These are phyloP conservation scores for Pollenia labialis DNA, from an alignment of 2,888 invertebrate species.

Conservation along the genomic window DNA sequence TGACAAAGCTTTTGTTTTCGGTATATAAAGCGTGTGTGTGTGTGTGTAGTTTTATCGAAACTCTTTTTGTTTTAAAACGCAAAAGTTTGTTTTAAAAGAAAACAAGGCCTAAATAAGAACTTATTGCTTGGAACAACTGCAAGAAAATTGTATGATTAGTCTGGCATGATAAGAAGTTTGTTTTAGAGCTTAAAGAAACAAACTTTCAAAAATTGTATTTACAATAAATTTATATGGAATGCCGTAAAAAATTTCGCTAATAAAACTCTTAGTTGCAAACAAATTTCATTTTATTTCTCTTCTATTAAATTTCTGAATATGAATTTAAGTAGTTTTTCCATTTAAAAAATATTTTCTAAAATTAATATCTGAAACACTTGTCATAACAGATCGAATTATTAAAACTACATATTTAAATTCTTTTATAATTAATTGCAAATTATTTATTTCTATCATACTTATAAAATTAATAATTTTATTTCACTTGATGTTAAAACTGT, in stretches of 20 bases:
- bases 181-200: too few species aligned
- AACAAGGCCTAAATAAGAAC: neutral
- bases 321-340: neutral
- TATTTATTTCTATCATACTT: constrained; percentile 34
- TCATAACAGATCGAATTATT: constrained; percentile 25
- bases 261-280: too few species aligned
- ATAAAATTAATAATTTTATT: constrained; percentile 14
- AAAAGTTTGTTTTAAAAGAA: neutral
- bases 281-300: too few species aligned
- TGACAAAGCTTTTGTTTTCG: neutral
- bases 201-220: too few species aligned
- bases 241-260: too few species aligned
- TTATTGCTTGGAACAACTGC: neutral
- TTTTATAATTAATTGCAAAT: constrained; percentile 13
- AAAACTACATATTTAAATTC: constrained; percentile 22
- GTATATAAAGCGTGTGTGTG: neutral
- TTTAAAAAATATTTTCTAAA: neutral
- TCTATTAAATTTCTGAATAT: neutral
- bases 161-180: too few species aligned
- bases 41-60: constrained; percentile 12
- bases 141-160: too few species aligned
- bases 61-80: constrained; percentile 4
- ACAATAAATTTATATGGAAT: too few species aligned
- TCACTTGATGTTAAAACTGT: neutral
- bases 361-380: constrained; percentile 15